Conservation (phyloP, 2,888 invertebrate species). For the Rhagonycha fulva region DNA sequence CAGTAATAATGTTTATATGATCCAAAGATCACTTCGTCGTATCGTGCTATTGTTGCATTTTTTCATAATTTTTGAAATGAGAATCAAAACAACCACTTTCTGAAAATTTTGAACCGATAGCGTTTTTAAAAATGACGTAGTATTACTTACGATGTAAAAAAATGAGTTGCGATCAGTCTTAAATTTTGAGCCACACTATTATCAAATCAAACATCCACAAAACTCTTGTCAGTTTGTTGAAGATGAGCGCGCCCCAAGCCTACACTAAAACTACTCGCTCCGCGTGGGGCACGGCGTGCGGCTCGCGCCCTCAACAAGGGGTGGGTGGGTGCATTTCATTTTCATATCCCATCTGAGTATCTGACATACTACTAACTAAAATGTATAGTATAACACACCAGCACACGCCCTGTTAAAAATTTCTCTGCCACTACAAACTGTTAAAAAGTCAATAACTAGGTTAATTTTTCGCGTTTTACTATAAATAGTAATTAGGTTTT, state of each 20-base stretch:
- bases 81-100: constrained; percentile 1
- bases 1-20: constrained; percentile 31
- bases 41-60: constrained; percentile 29
- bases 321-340: constrained; percentile 30
- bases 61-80: constrained; percentile 11
- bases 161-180: constrained; percentile 23
- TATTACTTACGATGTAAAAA: constrained; percentile 15
- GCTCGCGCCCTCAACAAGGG: constrained; percentile 30
- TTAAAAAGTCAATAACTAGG: constrained; percentile 25
- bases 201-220: constrained; percentile 20
- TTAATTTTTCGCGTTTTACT: constrained; percentile 17
- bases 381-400: constrained; percentile 12
- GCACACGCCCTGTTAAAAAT: constrained; percentile 28
- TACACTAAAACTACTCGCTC: constrained; percentile 31
- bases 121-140: not conserved
- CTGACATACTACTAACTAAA: constrained; percentile 25
- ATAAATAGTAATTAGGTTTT: not conserved
- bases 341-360: constrained; percentile 27
- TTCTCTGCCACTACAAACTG: constrained; percentile 16
- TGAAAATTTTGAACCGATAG: not conserved
- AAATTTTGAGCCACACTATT: constrained; percentile 18
- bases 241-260: constrained; percentile 31
- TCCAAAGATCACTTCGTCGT: constrained; percentile 34
- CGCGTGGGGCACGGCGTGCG: constrained; percentile 30
- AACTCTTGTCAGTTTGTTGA: constrained; percentile 28